A percentile compares a stretch with the other conserved stretches of the same genome.
Evolutionary conservation across 1,140 invertebrate genomes (phyloP).

Genomic region (Drosophila kanapiae): DNA sequence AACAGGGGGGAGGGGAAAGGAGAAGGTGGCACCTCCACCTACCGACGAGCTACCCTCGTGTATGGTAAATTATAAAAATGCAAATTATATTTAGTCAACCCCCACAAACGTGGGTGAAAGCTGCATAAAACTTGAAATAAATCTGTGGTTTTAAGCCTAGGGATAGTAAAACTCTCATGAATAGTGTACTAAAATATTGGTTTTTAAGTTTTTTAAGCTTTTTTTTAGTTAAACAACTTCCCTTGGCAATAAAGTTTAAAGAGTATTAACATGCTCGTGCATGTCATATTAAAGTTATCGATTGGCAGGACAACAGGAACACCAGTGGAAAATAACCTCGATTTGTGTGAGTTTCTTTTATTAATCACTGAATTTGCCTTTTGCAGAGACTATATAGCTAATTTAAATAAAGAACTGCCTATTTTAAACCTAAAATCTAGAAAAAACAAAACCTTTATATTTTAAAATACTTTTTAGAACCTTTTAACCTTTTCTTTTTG

Average conservation of each 20-base stretch:
- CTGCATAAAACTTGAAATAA: slow-evolving; percentile 9
- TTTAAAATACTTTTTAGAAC: no score
- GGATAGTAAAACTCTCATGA: background rate
- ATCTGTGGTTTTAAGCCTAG: background rate
- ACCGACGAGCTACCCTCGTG: slow-evolving; percentile 18
- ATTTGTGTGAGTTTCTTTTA: background rate
- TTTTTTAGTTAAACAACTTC: background rate
- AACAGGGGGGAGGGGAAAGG: background rate
- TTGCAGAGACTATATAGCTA: background rate
- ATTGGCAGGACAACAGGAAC: background rate
- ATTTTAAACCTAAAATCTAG: no score
- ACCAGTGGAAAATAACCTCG: background rate
- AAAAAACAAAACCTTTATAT: no score
- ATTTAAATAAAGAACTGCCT: background rate
- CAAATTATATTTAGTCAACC: slow-evolving; percentile 37
- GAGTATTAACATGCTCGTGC: background rate
- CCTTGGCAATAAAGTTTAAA: background rate
- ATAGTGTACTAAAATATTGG: background rate
- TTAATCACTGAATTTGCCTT: background rate
- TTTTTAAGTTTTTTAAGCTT: background rate
- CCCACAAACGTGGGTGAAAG: slow-evolving; percentile 17
- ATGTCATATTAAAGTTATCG: background rate
- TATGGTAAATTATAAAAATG: slow-evolving; percentile 9
- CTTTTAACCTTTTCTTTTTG: no score
- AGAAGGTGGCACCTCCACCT: slow-evolving; percentile 1